phyloP scores from a whole-genome alignment of 2,888 invertebrate genomes.

The Acrobasis suavella region DNA sequence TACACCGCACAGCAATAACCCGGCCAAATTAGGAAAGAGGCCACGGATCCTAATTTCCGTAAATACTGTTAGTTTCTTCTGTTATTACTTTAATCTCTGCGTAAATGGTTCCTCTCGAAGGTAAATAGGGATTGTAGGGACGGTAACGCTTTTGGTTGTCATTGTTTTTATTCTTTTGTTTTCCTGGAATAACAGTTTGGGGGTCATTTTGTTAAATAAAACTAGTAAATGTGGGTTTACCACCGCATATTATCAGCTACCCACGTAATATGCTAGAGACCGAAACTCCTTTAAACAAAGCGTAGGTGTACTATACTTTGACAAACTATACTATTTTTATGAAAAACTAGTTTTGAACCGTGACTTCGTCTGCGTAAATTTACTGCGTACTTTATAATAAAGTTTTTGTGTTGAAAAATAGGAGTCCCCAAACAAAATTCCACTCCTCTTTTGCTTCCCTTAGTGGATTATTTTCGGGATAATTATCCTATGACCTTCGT shows the following conservation, averaged over 20 bases:
- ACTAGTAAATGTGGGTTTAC: not conserved
- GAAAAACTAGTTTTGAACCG: too few species aligned
- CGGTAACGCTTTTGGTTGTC: conserved; percentile 4
- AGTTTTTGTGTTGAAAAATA: too few species aligned
- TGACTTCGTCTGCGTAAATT: too few species aligned
- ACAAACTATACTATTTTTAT: too few species aligned
- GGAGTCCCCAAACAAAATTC: too few species aligned
- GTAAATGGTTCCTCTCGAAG: conserved; percentile 28
- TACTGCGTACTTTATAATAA: too few species aligned
- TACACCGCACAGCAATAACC: conserved; percentile 32
- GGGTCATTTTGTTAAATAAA: not conserved
- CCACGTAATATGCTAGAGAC: too few species aligned
- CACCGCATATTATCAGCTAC: not conserved
- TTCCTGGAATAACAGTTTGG: not conserved
- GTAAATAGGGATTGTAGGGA: conserved; percentile 26
- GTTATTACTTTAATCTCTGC: conserved; percentile 35
- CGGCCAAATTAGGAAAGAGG: conserved; percentile 31
- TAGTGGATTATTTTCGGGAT: too few species aligned
- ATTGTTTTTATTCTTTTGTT: conserved; percentile 17
- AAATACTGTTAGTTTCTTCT: conserved; percentile 31
- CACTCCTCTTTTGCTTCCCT: too few species aligned
- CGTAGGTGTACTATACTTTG: too few species aligned
- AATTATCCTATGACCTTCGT: too few species aligned
- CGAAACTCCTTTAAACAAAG: too few species aligned
- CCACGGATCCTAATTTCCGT: conserved; percentile 30